Conservation (phyloP, 2,797 vertebrate species). For the Sciaenops ocellatus region DNA sequence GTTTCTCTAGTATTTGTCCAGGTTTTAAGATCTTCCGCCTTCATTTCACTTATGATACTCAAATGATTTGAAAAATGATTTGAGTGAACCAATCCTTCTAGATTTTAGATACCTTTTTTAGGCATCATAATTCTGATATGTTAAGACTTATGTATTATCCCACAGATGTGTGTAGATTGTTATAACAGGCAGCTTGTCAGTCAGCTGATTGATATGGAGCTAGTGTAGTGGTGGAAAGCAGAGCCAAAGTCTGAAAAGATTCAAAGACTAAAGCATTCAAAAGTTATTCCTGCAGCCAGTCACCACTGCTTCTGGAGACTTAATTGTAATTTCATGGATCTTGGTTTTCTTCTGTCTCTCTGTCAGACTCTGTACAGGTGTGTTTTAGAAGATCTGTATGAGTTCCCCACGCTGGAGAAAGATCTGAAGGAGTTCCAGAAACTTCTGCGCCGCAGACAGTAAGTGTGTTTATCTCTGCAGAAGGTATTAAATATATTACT, state of each 20-base stretch:
- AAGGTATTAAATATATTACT: not conserved
- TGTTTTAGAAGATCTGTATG: constrained; percentile 96
- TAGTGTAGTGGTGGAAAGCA: not conserved
- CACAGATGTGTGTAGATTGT: not conserved
- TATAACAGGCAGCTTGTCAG: not conserved
- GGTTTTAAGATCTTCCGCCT: not conserved
- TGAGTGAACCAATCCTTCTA: not conserved
- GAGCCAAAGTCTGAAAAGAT: not conserved
- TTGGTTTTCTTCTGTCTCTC: constrained; percentile 1
- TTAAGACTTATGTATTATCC: not conserved
- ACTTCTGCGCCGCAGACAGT: constrained; percentile 96
- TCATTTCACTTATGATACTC: not conserved
- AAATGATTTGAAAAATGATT: not conserved
- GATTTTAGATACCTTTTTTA: not conserved
- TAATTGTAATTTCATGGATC: not conserved
- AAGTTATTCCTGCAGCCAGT: not conserved
- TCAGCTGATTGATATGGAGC: not conserved
- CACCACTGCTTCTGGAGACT: not conserved
- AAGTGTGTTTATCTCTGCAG: constrained; percentile 73
- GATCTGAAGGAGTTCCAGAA: constrained; percentile 98
- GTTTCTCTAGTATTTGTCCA: too few relatives aligned
- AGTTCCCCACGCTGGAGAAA: constrained; percentile 95
- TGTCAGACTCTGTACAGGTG: constrained; percentile 94
- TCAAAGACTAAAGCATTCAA: constrained; percentile 1
- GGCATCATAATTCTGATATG: not conserved